Percentiles rank a stretch among this genome's conserved stretches.
Conservation (phyloP, 2,113 vertebrate genomes). For the Phrynosoma platyrhinos region DNA sequence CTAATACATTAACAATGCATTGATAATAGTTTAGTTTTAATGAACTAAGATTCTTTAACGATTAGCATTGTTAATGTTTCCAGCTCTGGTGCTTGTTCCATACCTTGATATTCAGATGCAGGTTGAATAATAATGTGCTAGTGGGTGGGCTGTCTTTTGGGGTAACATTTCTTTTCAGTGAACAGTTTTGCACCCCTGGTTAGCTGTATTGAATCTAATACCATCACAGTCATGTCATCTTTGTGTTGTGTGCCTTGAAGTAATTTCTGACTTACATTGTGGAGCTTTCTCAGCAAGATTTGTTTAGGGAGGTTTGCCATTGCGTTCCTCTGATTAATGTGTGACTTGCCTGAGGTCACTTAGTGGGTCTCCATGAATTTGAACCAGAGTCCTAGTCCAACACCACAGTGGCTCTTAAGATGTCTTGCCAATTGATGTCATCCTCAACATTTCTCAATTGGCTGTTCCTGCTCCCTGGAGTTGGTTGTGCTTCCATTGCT, state of each 20-base stretch:
- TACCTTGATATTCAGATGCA: neutral
- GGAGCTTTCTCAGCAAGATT: too few species aligned
- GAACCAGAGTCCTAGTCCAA: too few species aligned
- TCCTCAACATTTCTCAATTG: neutral
- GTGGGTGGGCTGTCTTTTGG: neutral
- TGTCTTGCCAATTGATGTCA: too few species aligned
- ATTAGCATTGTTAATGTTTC: too few species aligned
- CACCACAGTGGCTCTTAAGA: too few species aligned
- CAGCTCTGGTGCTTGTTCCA: neutral
- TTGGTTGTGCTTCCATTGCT: neutral
- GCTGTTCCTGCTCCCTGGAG: neutral
- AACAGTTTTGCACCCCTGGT: neutral
- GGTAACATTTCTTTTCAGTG: slow-evolving; percentile 12
- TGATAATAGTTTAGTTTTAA: neutral
- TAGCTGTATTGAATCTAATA: neutral
- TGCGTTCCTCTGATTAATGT: too few species aligned
- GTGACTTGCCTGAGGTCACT: too few species aligned
- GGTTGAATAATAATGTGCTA: neutral
- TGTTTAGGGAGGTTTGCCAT: too few species aligned
- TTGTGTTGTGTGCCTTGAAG: neutral
- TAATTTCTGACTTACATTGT: too few species aligned
- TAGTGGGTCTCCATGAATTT: too few species aligned
- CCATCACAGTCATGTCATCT: neutral
- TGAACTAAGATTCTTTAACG: too few species aligned
- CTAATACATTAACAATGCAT: too few species aligned